phyloP scores from a whole-genome alignment of 23 tunicate species.

The Corella eumyota region DNA sequence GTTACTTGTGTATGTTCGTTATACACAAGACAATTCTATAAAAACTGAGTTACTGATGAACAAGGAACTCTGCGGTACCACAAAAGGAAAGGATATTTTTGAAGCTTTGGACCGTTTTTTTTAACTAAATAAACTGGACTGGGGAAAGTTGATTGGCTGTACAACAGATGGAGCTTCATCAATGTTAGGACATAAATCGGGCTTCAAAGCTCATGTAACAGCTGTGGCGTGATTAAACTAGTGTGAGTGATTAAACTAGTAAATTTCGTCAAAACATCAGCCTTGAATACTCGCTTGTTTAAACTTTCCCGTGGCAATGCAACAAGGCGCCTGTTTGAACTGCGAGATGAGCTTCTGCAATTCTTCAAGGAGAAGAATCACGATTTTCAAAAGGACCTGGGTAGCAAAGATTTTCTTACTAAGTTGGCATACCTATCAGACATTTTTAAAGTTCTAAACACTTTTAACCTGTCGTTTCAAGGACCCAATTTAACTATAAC shows the following conservation, averaged over 20 bases:
- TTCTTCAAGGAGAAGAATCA: constrained; percentile 18
- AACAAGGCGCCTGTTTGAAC: constrained; percentile 26
- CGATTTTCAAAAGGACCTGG: constrained; percentile 20
- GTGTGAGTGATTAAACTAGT: too few species aligned
- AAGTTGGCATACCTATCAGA: constrained; percentile 39
- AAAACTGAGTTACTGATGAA: constrained; percentile 32
- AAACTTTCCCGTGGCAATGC: constrained; percentile 19
- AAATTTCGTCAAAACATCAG: constrained; percentile 35
- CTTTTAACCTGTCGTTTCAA: constrained; percentile 47
- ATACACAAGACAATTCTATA: constrained; percentile 32
- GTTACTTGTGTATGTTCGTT: constrained; percentile 38
- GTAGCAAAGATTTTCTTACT: constrained; percentile 14
- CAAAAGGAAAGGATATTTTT: too few species aligned
- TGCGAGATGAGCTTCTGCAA: constrained; percentile 33
- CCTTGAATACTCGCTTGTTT: constrained; percentile 22
- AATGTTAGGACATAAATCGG: too few species aligned
- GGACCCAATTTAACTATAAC: constrained; percentile 45
- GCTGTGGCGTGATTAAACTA: too few species aligned
- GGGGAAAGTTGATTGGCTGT: too few species aligned
- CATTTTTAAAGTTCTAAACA: constrained; percentile 47
- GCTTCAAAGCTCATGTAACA: too few species aligned
- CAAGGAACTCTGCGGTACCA: constrained; percentile 24
- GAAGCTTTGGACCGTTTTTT: too few species aligned
- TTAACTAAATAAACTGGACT: too few species aligned
- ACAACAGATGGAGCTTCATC: too few species aligned